A percentile compares a stretch with the other conserved stretches of the same genome.
Evolutionary conservation across 1,140 invertebrate genomes (phyloP).

Genomic region (Bombus turneri): DNA sequence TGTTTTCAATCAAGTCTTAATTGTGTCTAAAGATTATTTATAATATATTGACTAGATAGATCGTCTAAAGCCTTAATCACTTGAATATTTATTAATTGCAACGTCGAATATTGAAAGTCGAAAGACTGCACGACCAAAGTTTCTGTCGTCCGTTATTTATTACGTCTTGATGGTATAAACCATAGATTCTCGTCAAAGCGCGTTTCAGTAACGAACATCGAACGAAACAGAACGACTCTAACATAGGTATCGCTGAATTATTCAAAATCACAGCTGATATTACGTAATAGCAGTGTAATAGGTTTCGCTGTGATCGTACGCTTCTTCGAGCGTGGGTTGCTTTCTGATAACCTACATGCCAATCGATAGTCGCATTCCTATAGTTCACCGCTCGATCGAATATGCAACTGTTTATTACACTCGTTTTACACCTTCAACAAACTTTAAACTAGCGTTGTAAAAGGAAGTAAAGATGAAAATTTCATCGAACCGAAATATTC

Average conservation of each 20-base stretch:
- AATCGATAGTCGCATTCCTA: constrained; percentile 55
- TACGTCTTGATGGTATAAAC: no score
- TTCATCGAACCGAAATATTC: no score
- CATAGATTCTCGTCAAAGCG: background rate
- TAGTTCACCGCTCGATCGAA: constrained; percentile 24
- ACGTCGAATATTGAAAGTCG: background rate
- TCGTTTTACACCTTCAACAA: background rate
- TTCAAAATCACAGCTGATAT: constrained; percentile 43
- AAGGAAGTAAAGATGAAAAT: background rate
- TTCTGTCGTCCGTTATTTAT: background rate
- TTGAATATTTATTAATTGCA: background rate
- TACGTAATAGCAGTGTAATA: constrained; percentile 50
- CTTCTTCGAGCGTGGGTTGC: constrained; percentile 25
- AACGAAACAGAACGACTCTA: background rate
- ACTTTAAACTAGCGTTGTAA: background rate
- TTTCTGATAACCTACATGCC: constrained; percentile 51
- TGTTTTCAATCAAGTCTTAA: background rate
- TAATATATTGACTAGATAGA: background rate
- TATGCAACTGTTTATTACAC: background rate
- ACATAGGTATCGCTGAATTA: constrained; percentile 18
- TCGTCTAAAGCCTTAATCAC: no score
- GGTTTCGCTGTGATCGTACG: constrained; percentile 37
- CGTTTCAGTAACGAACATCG: background rate
- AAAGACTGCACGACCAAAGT: background rate
- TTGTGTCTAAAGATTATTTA: background rate